Conservation (phyloP, 2,113 vertebrate species). For the Amphilophus citrinellus region DNA sequence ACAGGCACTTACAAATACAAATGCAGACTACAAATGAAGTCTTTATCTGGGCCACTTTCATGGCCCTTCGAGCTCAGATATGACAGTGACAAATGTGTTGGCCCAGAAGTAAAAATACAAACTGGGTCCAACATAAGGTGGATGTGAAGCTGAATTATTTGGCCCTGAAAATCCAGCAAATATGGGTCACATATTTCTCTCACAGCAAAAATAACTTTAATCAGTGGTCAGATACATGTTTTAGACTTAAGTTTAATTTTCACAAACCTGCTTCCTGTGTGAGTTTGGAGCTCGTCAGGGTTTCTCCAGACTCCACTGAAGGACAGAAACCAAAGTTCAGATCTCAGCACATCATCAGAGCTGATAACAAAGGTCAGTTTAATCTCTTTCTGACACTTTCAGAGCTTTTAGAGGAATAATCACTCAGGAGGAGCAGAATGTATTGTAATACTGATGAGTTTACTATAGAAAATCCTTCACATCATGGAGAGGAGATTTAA, state of each 20-base stretch:
- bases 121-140: neutral
- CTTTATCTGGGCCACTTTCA: neutral
- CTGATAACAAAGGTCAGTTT: too few relatives aligned
- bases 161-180: neutral
- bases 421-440: too few relatives aligned
- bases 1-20: neutral
- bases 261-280: constrained; percentile 58
- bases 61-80: too few relatives aligned
- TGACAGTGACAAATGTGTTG: neutral
- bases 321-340: neutral
- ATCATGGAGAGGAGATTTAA: neutral
- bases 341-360: neutral
- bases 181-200: neutral
- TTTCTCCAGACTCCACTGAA: constrained; percentile 30
- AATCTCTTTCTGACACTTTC: neutral
- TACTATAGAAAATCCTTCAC: neutral
- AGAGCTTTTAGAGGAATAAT: neutral
- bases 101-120: neutral
- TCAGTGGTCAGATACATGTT: neutral
- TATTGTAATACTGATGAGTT: fast-evolving
- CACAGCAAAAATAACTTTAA: neutral
- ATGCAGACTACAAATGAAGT: neutral
- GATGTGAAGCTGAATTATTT: neutral
- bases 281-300: constrained; percentile 59
- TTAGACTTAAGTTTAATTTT: neutral